Percentiles rank a stretch among this genome's conserved stretches.
Evolutionary conservation across 1,140 invertebrate genomes (phyloP).

Genomic region (Scylla paramamosain): DNA sequence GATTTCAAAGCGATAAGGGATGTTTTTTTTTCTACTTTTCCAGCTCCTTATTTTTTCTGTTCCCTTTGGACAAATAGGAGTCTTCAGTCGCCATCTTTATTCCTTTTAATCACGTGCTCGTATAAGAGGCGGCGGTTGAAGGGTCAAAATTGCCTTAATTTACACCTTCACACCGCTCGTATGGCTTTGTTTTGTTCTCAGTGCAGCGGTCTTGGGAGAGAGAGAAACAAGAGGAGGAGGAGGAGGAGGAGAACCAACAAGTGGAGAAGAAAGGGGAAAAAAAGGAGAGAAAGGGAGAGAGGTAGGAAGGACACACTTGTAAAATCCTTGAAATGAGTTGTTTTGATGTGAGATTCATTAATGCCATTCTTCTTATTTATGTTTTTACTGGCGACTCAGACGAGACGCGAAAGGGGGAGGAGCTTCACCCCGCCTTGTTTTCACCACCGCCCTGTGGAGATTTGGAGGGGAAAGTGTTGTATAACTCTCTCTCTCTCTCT

Average conservation of each 20-base stretch:
- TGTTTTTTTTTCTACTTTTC: not conserved
- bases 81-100: too few species aligned
- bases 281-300: not conserved
- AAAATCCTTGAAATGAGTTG: constrained; percentile 12
- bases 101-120: not conserved
- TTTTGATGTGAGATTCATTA: constrained; percentile 24
- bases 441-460: not conserved
- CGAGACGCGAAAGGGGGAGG: too few species aligned
- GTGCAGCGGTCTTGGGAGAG: too few species aligned
- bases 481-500: too few species aligned
- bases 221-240: not conserved
- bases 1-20: not conserved
- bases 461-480: not conserved
- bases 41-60: not conserved
- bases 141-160: not conserved
- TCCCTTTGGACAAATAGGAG: too few species aligned
- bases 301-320: not conserved
- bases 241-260: not conserved
- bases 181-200: not conserved
- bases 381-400: too few species aligned
- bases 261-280: too few species aligned
- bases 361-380: too few species aligned
- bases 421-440: too few species aligned
- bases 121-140: not conserved
- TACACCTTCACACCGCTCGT: not conserved